Evolutionary conservation across 2,888 invertebrate genomes (phyloP).

Genomic region (Mesorhabditis spiculigera): DNA sequence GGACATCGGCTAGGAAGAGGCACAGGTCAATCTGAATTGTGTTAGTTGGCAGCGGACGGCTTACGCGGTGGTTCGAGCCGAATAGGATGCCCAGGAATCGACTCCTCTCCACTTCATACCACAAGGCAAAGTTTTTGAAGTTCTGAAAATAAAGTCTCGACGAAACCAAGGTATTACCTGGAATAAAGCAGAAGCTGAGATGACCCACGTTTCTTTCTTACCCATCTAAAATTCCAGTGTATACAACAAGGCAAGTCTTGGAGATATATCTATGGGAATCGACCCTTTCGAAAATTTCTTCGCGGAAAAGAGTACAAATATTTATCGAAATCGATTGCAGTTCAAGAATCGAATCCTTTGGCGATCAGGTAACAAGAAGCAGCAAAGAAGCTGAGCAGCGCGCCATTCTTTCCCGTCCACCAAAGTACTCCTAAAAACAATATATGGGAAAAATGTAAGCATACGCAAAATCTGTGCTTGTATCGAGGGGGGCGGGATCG

Average conservation of each 20-base stretch:
- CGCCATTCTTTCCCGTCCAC: neutral
- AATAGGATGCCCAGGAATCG: neutral
- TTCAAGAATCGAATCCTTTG: too few relatives aligned
- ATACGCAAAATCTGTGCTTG: neutral
- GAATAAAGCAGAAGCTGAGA: neutral
- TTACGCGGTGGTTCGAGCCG: neutral
- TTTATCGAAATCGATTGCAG: too few relatives aligned
- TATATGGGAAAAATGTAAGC: neutral
- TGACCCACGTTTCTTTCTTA: conserved; percentile 4
- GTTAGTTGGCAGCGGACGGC: neutral
- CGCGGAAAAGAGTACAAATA: too few relatives aligned
- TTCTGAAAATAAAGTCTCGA: neutral
- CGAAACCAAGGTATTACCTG: neutral
- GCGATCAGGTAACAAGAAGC: too few relatives aligned
- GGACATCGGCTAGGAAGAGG: neutral
- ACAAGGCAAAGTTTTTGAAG: neutral
- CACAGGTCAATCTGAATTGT: neutral
- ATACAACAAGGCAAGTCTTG: too few relatives aligned
- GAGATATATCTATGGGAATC: too few relatives aligned
- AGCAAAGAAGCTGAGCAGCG: too few relatives aligned
- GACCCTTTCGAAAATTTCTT: too few relatives aligned
- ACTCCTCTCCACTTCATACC: neutral
- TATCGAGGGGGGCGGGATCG: neutral
- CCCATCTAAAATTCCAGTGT: neutral
- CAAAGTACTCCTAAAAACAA: neutral